Conservation (phyloP, 2,797 vertebrate species). For the Eleutherodactylus coqui region DNA sequence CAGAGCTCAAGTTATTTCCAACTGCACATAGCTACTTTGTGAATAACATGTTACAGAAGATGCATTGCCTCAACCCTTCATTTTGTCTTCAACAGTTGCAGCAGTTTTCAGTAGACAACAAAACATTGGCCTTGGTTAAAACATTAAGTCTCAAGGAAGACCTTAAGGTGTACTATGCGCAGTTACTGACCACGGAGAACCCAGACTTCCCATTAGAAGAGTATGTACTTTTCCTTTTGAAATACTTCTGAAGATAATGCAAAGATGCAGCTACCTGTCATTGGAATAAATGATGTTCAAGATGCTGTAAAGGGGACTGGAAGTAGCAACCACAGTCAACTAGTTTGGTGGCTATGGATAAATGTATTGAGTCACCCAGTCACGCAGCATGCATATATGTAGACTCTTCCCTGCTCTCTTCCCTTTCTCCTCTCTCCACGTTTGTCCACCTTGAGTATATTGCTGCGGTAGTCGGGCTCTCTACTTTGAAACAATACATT, state of each 20-base stretch:
- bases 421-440: neutral
- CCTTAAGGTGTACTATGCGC: constrained; percentile 21
- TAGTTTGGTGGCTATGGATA: neutral
- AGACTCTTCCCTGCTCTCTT: neutral
- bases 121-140: neutral
- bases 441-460: neutral
- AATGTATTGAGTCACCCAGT: too few species aligned
- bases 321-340: neutral
- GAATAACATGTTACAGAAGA: neutral
- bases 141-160: neutral
- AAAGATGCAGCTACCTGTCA: neutral
- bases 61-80: neutral
- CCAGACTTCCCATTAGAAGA: neutral
- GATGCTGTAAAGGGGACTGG: neutral
- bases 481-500: neutral
- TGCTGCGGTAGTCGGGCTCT: neutral
- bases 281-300: neutral
- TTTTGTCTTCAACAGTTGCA: constrained; percentile 48
- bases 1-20: neutral
- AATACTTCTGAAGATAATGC: neutral
- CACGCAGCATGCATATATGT: neutral
- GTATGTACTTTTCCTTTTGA: constrained; percentile 13
- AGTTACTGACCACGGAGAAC: constrained; percentile 30
- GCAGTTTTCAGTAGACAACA: constrained; percentile 37
- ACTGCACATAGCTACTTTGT: neutral